These are phyloP conservation scores for Caenorhabditis plicata DNA, from an alignment of 2,888 invertebrate species.

Conservation along the genomic window DNA sequence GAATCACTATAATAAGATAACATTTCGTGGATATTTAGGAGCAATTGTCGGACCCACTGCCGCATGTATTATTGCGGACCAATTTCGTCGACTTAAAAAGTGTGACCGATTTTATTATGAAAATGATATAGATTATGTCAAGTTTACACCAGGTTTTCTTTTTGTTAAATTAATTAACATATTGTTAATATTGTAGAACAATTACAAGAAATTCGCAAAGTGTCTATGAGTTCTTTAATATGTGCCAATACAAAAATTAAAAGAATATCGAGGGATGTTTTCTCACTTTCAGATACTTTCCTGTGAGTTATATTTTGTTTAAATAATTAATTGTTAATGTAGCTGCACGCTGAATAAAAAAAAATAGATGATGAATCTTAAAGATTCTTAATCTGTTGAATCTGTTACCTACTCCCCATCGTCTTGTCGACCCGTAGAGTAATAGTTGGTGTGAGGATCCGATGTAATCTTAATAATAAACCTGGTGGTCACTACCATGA, in stretches of 20 bases:
- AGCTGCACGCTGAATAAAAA: too few relatives aligned
- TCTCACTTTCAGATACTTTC: constrained; percentile 76
- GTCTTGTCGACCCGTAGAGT: too few relatives aligned
- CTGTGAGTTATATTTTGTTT: constrained; percentile 32
- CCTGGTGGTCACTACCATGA: too few relatives aligned
- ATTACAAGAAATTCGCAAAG: constrained; percentile 80
- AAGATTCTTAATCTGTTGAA: too few relatives aligned
- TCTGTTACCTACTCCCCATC: too few relatives aligned
- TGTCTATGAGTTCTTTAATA: constrained; percentile 80
- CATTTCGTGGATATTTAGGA: too few relatives aligned
- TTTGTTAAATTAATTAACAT: background rate
- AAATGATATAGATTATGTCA: constrained; percentile 42
- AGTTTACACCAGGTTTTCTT: constrained; percentile 46
- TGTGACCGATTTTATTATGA: constrained; percentile 82
- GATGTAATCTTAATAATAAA: too few relatives aligned
- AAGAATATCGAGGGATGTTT: constrained; percentile 79
- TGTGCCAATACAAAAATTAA: constrained; percentile 76
- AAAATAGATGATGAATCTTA: too few relatives aligned
- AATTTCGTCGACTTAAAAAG: constrained; percentile 71
- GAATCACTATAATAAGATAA: too few relatives aligned
- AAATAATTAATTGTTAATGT: too few relatives aligned
- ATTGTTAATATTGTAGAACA: constrained; percentile 69
- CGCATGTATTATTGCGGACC: constrained; percentile 88
- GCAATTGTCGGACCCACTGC: constrained; percentile 86
- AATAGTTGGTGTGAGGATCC: too few relatives aligned